Base-by-base conservation (phyloP, 2,888 invertebrate genomes). In the Lottia scabra region DNA sequence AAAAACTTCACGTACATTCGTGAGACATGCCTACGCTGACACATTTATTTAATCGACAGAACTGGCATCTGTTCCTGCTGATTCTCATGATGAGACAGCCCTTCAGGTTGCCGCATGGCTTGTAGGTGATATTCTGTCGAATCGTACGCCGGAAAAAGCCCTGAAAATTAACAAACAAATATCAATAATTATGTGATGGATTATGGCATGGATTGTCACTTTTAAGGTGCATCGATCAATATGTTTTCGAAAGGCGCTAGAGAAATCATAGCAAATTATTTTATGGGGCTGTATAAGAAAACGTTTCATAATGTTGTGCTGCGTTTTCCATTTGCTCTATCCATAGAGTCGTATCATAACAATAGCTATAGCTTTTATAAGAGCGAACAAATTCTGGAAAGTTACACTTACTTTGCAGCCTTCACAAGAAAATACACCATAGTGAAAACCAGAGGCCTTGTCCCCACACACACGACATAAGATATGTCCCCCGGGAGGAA, bases 351-450 rank as follows among this genome's bases (percentile, higher is more conserved):
- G 30, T 30, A 30, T 30, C 30, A 30, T n/a, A 30, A 30, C 30
- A 30, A 30, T 2, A 6, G 30, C 30, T 4, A 30, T 30, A 30
- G 6, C 30, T n/a, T n/a, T n/a, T n/a, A n/a, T n/a, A n/a, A n/a
- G n/a, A n/a, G n/a, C 5, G 38, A 38, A 5, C 0, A 38, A 38
- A 38, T 38, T 38, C 1, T 38, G 38, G 30, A 38, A 38, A 38
- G 5, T 8, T 38, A 38, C 38, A 38, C 80, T 68, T 71, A 84
- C 87, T 84, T 87, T 87, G 73, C 87, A 87, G 0, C 87, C 87
- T 70, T 87, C 87, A 69, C 87, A 87, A 1, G 87, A 87, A 70
- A 87, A 87, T 0, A 87, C 87, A 0, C 86, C 86, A 76, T 87
- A 87, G 65, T 87, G 87, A 68, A 87, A 87, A 0, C 87, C 87